Evolutionary conservation across 2,888 invertebrate species (phyloP).

Genomic region (Eueremaeus valkanovi): DNA sequence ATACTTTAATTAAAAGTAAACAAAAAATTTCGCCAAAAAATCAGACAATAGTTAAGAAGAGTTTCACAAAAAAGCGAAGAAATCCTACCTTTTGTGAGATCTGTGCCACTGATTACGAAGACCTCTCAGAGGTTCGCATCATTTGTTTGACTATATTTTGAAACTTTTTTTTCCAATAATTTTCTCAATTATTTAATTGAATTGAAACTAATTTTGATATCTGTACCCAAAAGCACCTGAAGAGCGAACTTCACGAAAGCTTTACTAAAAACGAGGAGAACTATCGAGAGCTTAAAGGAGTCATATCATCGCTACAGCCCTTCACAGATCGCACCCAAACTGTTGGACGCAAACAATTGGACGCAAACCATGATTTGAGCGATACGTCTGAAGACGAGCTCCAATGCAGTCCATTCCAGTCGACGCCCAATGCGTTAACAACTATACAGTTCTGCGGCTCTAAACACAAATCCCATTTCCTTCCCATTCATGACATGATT

Average conservation of each 20-base stretch:
- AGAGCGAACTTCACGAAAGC: conserved; percentile 9
- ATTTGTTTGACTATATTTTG: neutral
- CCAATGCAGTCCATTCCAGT: conserved; percentile 13
- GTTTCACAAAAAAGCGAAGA: conserved; percentile 18
- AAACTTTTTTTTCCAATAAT: conserved; percentile 6
- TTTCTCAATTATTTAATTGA: too few species aligned
- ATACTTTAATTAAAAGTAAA: neutral
- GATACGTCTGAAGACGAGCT: neutral
- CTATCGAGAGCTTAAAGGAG: conserved; percentile 33
- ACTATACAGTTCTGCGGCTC: conserved; percentile 13
- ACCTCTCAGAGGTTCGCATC: conserved; percentile 19
- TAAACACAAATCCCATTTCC: conserved; percentile 17
- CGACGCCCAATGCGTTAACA: conserved; percentile 18
- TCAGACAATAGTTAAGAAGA: neutral
- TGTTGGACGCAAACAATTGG: neutral
- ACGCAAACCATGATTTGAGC: neutral
- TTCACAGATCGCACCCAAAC: neutral
- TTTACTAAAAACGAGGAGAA: conserved; percentile 34
- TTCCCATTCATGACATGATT: neutral
- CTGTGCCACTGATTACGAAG: conserved; percentile 35
- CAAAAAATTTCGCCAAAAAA: conserved; percentile 7
- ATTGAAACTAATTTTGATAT: neutral
- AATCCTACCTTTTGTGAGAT: conserved; percentile 37
- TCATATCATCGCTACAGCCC: conserved; percentile 38
- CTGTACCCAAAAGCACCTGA: conserved; percentile 31